phyloP scores from a whole-genome alignment of 2,888 invertebrate species.

The Merodon equestris region DNA sequence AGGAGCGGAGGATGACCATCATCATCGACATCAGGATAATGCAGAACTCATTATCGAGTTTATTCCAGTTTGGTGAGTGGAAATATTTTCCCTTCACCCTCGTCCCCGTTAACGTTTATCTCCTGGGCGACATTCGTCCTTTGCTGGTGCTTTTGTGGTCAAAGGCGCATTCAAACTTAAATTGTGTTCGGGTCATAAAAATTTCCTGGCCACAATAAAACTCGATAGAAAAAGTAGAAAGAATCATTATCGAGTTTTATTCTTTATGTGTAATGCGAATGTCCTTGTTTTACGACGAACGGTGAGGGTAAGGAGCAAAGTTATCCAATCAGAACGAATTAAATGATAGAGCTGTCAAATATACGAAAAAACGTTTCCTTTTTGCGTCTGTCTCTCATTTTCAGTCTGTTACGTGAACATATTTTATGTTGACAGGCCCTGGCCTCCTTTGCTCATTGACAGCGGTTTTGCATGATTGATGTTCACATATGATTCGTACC shows the following conservation, averaged over 20 bases:
- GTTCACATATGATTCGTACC: slow-evolving; percentile 34
- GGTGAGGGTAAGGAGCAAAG: slow-evolving; percentile 20
- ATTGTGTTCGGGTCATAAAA: slow-evolving; percentile 49
- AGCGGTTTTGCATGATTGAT: slow-evolving; percentile 54
- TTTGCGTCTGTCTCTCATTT: neutral
- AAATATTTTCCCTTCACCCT: slow-evolving; percentile 51
- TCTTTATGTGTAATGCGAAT: slow-evolving; percentile 7
- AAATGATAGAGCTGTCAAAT: slow-evolving; percentile 17
- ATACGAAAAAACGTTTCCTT: neutral
- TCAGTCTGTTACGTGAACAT: slow-evolving; percentile 12
- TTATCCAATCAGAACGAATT: slow-evolving; percentile 30
- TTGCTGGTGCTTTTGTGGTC: slow-evolving; percentile 29
- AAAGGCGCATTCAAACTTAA: slow-evolving; percentile 51
- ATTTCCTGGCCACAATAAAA: slow-evolving; percentile 15
- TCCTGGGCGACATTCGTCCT: neutral
- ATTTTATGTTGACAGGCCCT: slow-evolving; percentile 46
- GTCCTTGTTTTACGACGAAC: slow-evolving; percentile 11
- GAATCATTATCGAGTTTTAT: slow-evolving; percentile 22
- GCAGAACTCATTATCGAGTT: slow-evolving; percentile 65
- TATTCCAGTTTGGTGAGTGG: slow-evolving; percentile 64
- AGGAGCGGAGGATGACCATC: slow-evolving; percentile 38
- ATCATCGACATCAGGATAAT: slow-evolving; percentile 58
- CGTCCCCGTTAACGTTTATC: neutral
- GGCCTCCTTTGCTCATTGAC: slow-evolving; percentile 32
- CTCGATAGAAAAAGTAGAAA: no score